Percentiles rank a stretch among this genome's conserved stretches.
phyloP scores from a whole-genome alignment of 2,797 vertebrate species.

The Corythornis leucogaster region DNA sequence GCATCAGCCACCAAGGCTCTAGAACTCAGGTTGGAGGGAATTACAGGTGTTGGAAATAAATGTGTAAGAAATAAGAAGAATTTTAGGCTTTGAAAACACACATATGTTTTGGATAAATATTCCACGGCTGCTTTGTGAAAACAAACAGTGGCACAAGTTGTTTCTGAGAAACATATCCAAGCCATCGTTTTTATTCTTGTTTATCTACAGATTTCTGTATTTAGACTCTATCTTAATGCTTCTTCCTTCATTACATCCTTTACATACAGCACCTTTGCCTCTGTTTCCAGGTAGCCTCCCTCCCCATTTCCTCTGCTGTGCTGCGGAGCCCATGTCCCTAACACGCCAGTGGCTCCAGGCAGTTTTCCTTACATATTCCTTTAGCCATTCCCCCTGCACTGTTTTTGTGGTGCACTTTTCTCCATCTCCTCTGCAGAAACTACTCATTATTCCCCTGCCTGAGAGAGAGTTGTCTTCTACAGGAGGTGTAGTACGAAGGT shows the following conservation, averaged over 20 bases:
- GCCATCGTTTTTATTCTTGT: neutral
- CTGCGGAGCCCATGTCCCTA: neutral
- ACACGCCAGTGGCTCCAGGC: neutral
- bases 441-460: rapidly evolving
- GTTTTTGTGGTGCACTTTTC: neutral
- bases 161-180: neutral
- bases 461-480: rapidly evolving
- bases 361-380: neutral
- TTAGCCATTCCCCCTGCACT: rapidly evolving
- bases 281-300: neutral
- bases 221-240: neutral
- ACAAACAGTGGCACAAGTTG: neutral
- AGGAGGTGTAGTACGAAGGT: neutral
- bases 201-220: neutral
- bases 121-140: neutral
- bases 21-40: neutral
- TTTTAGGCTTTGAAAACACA: neutral
- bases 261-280: neutral
- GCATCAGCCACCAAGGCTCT: neutral
- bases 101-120: neutral
- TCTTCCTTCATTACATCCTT: neutral
- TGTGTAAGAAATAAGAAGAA: neutral
- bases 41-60: neutral
- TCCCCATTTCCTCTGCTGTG: neutral
- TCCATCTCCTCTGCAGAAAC: neutral